A percentile compares a stretch with the other conserved stretches of the same genome.
Evolutionary conservation across 92 coral and sea anemone species (phyloP).

Genomic region (Epizoanthus stellaris): DNA sequence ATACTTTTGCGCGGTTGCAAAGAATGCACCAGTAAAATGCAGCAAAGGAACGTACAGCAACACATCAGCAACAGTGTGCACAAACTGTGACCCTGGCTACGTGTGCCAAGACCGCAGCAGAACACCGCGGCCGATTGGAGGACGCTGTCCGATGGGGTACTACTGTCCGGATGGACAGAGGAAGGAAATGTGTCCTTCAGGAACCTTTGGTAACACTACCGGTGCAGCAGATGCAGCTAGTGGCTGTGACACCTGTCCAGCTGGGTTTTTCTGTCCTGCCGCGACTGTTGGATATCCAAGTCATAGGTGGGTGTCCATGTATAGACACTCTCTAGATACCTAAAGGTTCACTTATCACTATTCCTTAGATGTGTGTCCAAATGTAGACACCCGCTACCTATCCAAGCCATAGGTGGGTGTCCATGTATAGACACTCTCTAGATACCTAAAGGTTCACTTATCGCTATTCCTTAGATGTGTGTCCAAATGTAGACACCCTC

Average conservation of each 20-base stretch:
- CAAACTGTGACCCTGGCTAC: slow-evolving; percentile 77
- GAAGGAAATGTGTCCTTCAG: slow-evolving; percentile 84
- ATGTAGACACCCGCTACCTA: background rate
- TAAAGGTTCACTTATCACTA: slow-evolving; percentile 44
- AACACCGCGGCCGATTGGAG: slow-evolving; percentile 79
- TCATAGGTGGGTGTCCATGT: too few species aligned
- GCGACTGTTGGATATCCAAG: slow-evolving; percentile 73
- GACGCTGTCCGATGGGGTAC: slow-evolving; percentile 87
- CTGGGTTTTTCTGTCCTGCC: slow-evolving; percentile 91
- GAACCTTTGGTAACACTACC: slow-evolving; percentile 93
- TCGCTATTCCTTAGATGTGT: too few species aligned
- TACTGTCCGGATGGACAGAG: slow-evolving; percentile 84
- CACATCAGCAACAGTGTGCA: slow-evolving; percentile 72
- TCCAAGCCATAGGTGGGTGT: too few species aligned
- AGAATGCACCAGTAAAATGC: slow-evolving; percentile 81
- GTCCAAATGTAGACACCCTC: too few species aligned
- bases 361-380: slow-evolving; percentile 58
- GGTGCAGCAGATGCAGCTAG: slow-evolving; percentile 75
- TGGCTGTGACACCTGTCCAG: slow-evolving; percentile 91
- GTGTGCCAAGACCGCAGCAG: slow-evolving; percentile 84
- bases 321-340: too few species aligned
- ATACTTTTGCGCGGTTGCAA: slow-evolving; percentile 63
- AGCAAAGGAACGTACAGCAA: slow-evolving; percentile 89
- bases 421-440: too few species aligned
- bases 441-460: too few species aligned